These are phyloP conservation scores for Melanotaenia trifasciata DNA, from an alignment of 2,797 vertebrate species.

Conservation along the genomic window DNA sequence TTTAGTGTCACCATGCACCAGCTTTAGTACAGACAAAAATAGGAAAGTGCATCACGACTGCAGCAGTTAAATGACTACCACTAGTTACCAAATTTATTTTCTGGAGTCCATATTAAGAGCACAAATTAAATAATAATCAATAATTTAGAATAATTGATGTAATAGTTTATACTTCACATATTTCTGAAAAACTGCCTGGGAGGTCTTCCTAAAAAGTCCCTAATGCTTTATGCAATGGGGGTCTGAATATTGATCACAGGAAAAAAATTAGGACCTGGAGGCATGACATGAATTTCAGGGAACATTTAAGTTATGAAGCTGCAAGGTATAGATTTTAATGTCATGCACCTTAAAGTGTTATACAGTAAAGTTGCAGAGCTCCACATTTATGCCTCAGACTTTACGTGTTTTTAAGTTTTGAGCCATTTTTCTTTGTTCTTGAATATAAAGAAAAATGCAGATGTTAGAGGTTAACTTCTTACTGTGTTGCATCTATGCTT, in stretches of 20 bases:
- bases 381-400: not conserved
- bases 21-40: too few relatives aligned
- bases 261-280: not conserved
- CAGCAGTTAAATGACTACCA: too few relatives aligned
- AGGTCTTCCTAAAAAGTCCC: not conserved
- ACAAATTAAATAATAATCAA: not conserved
- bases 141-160: not conserved
- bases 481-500: constrained; percentile 10
- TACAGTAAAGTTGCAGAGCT: not conserved
- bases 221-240: not conserved
- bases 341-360: not conserved
- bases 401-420: not conserved
- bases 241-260: not conserved
- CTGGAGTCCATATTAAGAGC: not conserved
- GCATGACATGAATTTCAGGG: not conserved
- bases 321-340: not conserved
- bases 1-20: too few relatives aligned
- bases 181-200: not conserved
- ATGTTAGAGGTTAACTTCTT: constrained; percentile 15
- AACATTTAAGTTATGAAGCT: not conserved
- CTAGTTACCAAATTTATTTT: too few relatives aligned
- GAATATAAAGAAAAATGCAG: not conserved
- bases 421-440: not conserved
- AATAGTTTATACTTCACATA: not conserved
- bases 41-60: too few relatives aligned